These are phyloP conservation scores for Xanthia togata DNA, from an alignment of 2,888 invertebrate species.

Conservation along the genomic window DNA sequence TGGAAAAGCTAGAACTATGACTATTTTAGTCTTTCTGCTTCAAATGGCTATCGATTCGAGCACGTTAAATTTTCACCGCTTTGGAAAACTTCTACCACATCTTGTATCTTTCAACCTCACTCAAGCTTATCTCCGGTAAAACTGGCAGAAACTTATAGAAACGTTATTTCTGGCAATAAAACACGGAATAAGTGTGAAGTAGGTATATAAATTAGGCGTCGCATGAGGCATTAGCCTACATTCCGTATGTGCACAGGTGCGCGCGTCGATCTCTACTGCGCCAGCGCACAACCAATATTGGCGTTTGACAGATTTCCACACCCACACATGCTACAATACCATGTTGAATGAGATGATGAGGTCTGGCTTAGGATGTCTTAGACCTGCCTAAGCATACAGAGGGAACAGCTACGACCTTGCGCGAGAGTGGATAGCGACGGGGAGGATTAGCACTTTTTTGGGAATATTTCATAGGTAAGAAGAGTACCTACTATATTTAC, in stretches of 20 bases:
- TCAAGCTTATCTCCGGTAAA: background rate
- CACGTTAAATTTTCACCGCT: background rate
- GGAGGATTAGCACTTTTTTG: too few relatives aligned
- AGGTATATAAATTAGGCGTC: constrained; percentile 59
- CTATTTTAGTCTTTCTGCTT: too few relatives aligned
- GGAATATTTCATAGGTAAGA: too few relatives aligned
- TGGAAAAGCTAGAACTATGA: background rate
- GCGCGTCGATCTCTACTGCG: constrained; percentile 60
- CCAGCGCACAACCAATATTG: constrained; percentile 46
- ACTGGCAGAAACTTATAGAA: background rate
- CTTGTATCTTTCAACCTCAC: background rate
- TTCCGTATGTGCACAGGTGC: constrained; percentile 66
- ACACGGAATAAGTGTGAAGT: constrained; percentile 25
- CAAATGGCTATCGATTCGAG: too few relatives aligned
- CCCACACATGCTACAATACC: constrained; percentile 17
- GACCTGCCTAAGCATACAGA: background rate
- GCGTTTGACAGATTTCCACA: constrained; percentile 59
- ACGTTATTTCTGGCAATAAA: constrained; percentile 7
- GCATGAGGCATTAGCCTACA: constrained; percentile 61
- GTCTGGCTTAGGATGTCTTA: background rate
- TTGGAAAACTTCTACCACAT: too few relatives aligned
- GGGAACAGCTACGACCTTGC: background rate
- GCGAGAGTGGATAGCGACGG: too few relatives aligned
- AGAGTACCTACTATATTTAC: too few relatives aligned
- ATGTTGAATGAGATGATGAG: constrained; percentile 6